phyloP scores from a whole-genome alignment of 2,797 vertebrate species.

The Channa striata region DNA sequence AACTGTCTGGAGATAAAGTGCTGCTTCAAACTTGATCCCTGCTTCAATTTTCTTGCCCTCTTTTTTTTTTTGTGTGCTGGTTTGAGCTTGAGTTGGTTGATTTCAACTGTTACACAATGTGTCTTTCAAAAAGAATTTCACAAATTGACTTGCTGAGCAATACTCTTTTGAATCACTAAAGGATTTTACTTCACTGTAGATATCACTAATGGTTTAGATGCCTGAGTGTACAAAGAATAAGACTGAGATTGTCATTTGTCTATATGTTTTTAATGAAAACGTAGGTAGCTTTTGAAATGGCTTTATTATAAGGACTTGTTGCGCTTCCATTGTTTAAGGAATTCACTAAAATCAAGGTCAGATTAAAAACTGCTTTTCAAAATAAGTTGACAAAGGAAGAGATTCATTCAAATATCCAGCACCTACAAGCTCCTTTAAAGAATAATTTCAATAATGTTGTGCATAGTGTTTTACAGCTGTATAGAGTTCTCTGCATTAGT shows the following conservation, averaged over 20 bases:
- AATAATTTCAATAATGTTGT: too few species aligned
- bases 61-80: constrained; percentile 1
- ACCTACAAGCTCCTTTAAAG: too few species aligned
- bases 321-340: background rate
- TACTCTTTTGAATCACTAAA: constrained; percentile 1
- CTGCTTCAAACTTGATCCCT: constrained; percentile 4
- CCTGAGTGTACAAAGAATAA: background rate
- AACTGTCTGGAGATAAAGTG: constrained; percentile 67
- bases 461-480: background rate
- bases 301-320: too few species aligned
- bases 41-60: constrained; percentile 17
- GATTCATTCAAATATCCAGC: too few species aligned
- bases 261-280: too few species aligned
- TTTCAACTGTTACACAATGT: constrained; percentile 18
- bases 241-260: background rate
- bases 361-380: background rate
- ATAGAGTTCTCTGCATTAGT: background rate
- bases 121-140: background rate
- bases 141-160: background rate
- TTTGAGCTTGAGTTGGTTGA: constrained; percentile 42
- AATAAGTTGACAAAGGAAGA: background rate
- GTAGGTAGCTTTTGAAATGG: too few species aligned
- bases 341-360: too few species aligned
- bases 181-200: background rate
- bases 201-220: background rate